Base-by-base conservation (phyloP, 2,888 invertebrate species). In the Seira musarum region DNA sequence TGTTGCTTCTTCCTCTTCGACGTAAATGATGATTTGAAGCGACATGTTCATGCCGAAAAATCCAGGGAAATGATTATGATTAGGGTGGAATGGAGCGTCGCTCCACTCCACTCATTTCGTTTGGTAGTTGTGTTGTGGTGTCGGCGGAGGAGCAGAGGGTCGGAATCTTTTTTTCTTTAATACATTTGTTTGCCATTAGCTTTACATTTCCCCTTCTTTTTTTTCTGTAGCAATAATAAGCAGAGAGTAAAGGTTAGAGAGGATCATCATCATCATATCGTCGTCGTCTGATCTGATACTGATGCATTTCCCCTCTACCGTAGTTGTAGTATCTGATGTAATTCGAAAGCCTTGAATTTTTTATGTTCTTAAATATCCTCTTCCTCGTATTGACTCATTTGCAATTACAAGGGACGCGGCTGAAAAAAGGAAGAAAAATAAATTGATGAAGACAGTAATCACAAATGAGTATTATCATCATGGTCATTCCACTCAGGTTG, bases 11-110 rank as follows among this genome's bases (percentile, higher is more conserved):
- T 61, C 68, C 21, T 3, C 65, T 68, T 66, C 65, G 86, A 86
- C 86, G 75, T 69, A 86, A 86, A 86, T 86, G 86, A 86, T 85
- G 84, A 86, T 86, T 83, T 82, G 84, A 82, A 79, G 78, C 82
- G 86, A 86, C 86, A 81, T 81, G 76, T 80, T 63, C 57, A 78
- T 75, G 57, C 69, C 24, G 30, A 68, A 46, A 40, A 40, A n/a
- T 46, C 40, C 75, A n/a, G 19, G 67, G 69, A 49, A 65, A 21
- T 78, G 78, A 71, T 78, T 30, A 77, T 70, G 69, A 70, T 77
- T 75, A 75, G 75, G 75, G 75, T 67, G 30, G 75, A 68, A 22
- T 13, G n/a, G 73, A 53, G 53, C 64, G 73, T 63, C 71, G 25
- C 63, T n/a, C n/a, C n/a, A n/a, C n/a, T n/a, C n/a, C n/a, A n/a